Base-by-base conservation (phyloP, 2,888 invertebrate species). In the Eustalomyia histrio region DNA sequence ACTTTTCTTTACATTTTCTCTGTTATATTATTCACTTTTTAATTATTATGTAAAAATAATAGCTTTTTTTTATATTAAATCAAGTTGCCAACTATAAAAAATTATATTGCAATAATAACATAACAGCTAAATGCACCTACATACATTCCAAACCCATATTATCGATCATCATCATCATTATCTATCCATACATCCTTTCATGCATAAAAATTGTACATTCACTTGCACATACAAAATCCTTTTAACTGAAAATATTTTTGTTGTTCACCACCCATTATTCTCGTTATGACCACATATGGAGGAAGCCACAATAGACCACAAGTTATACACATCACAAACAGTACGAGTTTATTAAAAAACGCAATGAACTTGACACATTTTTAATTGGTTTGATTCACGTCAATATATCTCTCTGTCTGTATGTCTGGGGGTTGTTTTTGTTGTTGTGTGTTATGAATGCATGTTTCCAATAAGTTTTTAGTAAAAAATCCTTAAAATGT, bases 281-380 rank as follows among this genome's bases (percentile, higher is more conserved):
- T 29, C 29, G 29, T 29, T 29, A 29, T 47, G 43, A 47, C 43
- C 43, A n/a, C n/a, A 47, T 47, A 47, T n/a, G n/a, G 43, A 47
- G 43, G 43, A n/a, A 14, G 43, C 5, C 14, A 47, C 2, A n/a
- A 47, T 47, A 47, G 43, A 47, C 43, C 43, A n/a, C n/a, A 47
- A 47, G n/a, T 47, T 47, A 6, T n/a, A 47, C 43, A 47, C 5
- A 14, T 14, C n/a, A 47, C 43, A 47, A 47, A 47, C 43, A 47
- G n/a, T n/a, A 47, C n/a, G 43, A 47, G 43, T 47, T 14, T 47
- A 47, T 47, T 1, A 57, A 29, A 64, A 24, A 76, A 67, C 64
- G 65, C 72, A 72, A 67, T 73, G 72, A 79, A 79, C 78, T 79
- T 79, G 67, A 79, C 78, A 73, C 61, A 79, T 73, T 79, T 79